Evolutionary conservation across 2,797 vertebrate genomes (phyloP).

Genomic region (Gallinago nigripennis): DNA sequence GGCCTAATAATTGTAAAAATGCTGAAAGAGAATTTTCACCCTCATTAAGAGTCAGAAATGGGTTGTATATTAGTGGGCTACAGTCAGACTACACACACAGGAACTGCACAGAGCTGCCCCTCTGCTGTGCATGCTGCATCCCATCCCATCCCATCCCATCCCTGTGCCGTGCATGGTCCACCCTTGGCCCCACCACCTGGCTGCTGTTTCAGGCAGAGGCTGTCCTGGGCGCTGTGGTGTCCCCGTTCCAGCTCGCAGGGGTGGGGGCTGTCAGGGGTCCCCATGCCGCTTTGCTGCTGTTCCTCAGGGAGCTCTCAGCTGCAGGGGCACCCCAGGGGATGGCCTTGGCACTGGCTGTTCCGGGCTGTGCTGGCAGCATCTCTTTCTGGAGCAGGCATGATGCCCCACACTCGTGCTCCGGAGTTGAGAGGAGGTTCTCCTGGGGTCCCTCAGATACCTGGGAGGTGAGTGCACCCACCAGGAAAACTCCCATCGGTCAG

Average conservation of each 20-base stretch:
- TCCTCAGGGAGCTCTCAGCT: background rate
- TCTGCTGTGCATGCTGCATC: background rate
- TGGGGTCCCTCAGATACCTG: background rate
- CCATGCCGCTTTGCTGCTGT: fast-evolving
- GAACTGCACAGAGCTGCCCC: background rate
- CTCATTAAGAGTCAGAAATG: background rate
- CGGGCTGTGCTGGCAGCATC: background rate
- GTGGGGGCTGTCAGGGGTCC: background rate
- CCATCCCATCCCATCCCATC: background rate
- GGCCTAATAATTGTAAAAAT: conserved; percentile 32
- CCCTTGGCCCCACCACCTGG: background rate
- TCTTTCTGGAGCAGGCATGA: background rate
- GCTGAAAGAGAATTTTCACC: background rate
- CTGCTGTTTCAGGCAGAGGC: background rate
- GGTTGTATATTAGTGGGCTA: background rate
- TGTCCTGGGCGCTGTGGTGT: background rate
- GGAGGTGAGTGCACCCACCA: background rate
- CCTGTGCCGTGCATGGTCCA: background rate
- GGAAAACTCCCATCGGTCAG: background rate
- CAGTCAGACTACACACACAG: background rate
- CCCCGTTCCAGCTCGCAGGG: background rate
- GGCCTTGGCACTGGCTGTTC: background rate
- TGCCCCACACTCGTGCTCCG: background rate
- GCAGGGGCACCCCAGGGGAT: background rate
- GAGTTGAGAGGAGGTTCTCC: background rate